These are phyloP conservation scores for Halictus rubicundus DNA, from an alignment of 1,140 invertebrate species.

Conservation along the genomic window DNA sequence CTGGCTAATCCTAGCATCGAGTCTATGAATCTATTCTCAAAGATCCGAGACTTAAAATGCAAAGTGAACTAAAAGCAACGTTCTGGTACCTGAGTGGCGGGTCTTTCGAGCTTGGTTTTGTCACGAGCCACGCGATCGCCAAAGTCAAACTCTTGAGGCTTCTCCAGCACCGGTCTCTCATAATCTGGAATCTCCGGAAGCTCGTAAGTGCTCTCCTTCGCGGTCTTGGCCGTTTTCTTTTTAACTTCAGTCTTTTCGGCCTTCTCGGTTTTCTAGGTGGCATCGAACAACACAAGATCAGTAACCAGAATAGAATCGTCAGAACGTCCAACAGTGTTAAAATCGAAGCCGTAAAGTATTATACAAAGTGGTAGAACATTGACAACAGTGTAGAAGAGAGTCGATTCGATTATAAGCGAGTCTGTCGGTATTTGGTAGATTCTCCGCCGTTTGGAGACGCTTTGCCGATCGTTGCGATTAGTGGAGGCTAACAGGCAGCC, in stretches of 20 bases:
- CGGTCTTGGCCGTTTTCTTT: constrained; percentile 74
- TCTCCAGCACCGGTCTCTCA: constrained; percentile 85
- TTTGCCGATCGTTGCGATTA: background rate
- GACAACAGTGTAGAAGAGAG: constrained; percentile 1
- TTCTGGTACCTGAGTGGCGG: constrained; percentile 70
- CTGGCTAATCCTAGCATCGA: background rate
- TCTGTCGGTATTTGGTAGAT: background rate
- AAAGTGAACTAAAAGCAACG: background rate
- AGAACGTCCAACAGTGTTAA: background rate
- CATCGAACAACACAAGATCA: background rate
- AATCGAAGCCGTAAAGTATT: background rate
- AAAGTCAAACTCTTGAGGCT: constrained; percentile 80
- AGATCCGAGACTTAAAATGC: too few species aligned
- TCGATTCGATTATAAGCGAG: background rate
- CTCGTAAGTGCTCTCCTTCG: constrained; percentile 83
- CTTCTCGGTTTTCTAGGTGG: constrained; percentile 75
- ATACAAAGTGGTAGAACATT: background rate
- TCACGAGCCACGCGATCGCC: constrained; percentile 70
- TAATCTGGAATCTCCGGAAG: constrained; percentile 89
- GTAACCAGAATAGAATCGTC: too few species aligned
- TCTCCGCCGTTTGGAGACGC: background rate
- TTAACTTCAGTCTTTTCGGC: constrained; percentile 72
- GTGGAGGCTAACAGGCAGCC: background rate
- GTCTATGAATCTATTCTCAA: too few species aligned
- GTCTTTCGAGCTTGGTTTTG: constrained; percentile 77